Conservation (phyloP, 2,797 vertebrate species). For the Fringilla coelebs region DNA sequence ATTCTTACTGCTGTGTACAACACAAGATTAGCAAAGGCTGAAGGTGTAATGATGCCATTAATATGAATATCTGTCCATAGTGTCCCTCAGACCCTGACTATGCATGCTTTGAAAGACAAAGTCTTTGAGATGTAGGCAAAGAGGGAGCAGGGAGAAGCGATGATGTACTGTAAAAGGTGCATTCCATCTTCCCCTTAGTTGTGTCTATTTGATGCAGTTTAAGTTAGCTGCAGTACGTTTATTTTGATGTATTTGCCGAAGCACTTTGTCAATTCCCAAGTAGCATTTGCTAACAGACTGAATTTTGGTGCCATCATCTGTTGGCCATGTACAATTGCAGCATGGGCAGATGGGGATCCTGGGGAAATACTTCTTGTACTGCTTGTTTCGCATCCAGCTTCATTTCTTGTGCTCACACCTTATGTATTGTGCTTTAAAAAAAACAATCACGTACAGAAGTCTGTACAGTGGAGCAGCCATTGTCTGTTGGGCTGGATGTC, state of each 20-base stretch:
- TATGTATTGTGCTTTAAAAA: background rate
- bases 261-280: background rate
- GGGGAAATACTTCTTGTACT: background rate
- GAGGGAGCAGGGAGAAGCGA: background rate
- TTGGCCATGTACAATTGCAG: background rate
- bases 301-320: conserved; percentile 72
- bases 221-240: background rate
- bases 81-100: background rate
- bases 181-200: background rate
- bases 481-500: background rate
- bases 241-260: background rate
- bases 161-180: background rate
- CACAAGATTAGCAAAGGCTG: background rate
- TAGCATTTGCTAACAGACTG: background rate
- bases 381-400: background rate
- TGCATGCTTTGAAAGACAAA: background rate
- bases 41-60: background rate
- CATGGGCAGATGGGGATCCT: background rate
- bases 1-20: background rate
- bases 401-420: background rate
- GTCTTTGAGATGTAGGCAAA: background rate
- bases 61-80: background rate
- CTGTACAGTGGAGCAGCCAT: background rate
- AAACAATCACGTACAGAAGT: background rate
- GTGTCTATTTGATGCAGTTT: background rate